Evolutionary conservation across 2,888 invertebrate genomes (phyloP).

Genomic region (Hipparchia semele): DNA sequence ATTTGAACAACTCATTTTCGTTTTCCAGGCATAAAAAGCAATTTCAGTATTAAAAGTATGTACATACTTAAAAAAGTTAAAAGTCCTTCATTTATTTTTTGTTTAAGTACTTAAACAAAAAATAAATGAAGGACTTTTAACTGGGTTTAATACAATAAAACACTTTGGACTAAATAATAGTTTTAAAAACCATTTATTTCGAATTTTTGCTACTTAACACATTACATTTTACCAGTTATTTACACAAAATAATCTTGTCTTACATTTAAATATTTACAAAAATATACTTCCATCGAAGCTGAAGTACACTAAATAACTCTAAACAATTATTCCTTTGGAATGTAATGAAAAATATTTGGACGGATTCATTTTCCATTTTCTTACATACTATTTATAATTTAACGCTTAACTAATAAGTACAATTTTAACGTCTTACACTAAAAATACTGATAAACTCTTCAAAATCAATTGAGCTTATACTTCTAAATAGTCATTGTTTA

Average conservation of each 20-base stretch:
- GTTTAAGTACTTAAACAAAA: too few species aligned
- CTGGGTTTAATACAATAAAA: not conserved
- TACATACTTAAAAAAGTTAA: too few species aligned
- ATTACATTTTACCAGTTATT: constrained; percentile 14
- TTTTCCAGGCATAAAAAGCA: not conserved
- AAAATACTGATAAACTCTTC: constrained; percentile 49
- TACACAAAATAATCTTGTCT: constrained; percentile 16
- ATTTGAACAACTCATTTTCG: not conserved
- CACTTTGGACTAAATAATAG: not conserved
- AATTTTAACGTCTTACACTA: constrained; percentile 43
- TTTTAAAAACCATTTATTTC: constrained; percentile 21
- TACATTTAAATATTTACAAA: constrained; percentile 37
- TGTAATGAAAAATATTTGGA: constrained; percentile 70
- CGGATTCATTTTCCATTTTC: constrained; percentile 58
- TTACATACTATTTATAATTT: constrained; percentile 34
- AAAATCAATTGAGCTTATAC: constrained; percentile 22
- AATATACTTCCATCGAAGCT: constrained; percentile 1
- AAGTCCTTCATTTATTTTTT: too few species aligned
- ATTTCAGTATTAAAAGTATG: not conserved
- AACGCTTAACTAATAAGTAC: constrained; percentile 36
- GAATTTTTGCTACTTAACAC: constrained; percentile 15
- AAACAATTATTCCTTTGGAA: constrained; percentile 77
- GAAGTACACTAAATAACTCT: constrained; percentile 30
- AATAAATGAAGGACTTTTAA: too few species aligned
- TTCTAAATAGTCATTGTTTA: not conserved